Conservation (phyloP, 2,888 invertebrate genomes). For the Hydroisotoma schaefferi region DNA sequence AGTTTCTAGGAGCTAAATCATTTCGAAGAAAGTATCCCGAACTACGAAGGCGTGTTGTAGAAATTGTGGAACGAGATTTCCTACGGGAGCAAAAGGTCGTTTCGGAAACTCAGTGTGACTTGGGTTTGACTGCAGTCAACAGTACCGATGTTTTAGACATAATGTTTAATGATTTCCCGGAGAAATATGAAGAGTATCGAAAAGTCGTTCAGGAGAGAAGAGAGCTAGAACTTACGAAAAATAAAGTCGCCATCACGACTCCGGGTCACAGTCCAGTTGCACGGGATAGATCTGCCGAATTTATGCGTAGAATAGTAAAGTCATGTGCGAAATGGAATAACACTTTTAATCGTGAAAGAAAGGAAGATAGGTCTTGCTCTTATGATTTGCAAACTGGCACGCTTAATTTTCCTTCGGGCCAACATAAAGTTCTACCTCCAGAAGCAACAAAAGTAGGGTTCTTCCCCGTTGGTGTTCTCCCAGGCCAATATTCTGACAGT, state of each 20-base stretch:
- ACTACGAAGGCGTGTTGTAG: constrained; percentile 74
- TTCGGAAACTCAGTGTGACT: constrained; percentile 81
- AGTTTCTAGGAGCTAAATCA: constrained; percentile 90
- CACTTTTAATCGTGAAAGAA: constrained; percentile 69
- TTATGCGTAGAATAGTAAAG: constrained; percentile 76
- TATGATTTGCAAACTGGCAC: constrained; percentile 90
- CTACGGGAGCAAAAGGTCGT: constrained; percentile 78
- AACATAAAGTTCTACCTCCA: constrained; percentile 53
- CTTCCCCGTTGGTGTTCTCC: constrained; percentile 90
- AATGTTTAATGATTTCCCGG: constrained; percentile 91
- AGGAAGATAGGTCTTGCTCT: constrained; percentile 73
- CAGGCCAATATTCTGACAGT: constrained; percentile 91
- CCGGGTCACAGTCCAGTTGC: constrained; percentile 36
- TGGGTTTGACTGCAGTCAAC: constrained; percentile 86
- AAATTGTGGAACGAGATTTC: constrained; percentile 86
- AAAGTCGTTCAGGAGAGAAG: constrained; percentile 68
- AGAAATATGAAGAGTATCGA: constrained; percentile 88
- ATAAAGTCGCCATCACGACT: constrained; percentile 22
- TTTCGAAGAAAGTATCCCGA: constrained; percentile 96
- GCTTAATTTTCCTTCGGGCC: constrained; percentile 66
- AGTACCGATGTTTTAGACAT: constrained; percentile 92
- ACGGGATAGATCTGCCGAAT: constrained; percentile 55
- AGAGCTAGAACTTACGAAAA: constrained; percentile 60
- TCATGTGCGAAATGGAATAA: constrained; percentile 87
- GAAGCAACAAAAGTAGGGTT: constrained; percentile 59